Percentiles rank a stretch among this genome's conserved stretches.
Conservation (phyloP, 2,113 vertebrate species). For the Prunella fulvescens region DNA sequence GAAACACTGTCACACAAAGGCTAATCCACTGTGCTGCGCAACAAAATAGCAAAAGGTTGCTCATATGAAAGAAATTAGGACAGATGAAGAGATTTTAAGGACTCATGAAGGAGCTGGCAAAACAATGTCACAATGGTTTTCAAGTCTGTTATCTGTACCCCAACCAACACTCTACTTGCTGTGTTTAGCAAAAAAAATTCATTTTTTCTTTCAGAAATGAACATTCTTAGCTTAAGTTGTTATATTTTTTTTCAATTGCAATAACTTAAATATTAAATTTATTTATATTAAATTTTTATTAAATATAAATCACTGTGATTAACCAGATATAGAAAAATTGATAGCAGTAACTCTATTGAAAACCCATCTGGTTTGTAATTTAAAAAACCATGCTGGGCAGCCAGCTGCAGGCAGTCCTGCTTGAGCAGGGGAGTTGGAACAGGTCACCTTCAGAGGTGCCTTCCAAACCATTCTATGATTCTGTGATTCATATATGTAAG, state of each 20-base stretch:
- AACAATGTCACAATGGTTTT: not conserved
- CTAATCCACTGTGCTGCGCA: not conserved
- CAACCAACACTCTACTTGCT: not conserved
- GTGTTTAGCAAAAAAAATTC: not conserved
- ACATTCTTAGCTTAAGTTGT: not conserved
- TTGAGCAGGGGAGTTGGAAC: not conserved
- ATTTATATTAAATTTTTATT: not conserved
- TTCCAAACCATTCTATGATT: not conserved
- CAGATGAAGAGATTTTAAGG: not conserved
- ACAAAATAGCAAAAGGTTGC: not conserved
- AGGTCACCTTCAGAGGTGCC: not conserved
- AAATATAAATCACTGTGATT: not conserved
- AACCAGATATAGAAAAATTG: not conserved
- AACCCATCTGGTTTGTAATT: not conserved
- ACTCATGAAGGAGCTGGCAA: not conserved
- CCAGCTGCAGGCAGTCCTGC: not conserved
- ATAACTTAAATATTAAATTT: not conserved
- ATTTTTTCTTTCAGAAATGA: fast-evolving
- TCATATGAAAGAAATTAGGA: not conserved
- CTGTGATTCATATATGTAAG: not conserved
- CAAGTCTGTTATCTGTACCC: not conserved
- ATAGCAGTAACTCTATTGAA: not conserved
- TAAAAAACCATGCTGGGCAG: not conserved
- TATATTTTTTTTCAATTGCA: not conserved
- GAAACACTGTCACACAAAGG: not conserved